phyloP scores from a whole-genome alignment of 2,888 invertebrate species.

The Trypoxylon attenuatum region DNA sequence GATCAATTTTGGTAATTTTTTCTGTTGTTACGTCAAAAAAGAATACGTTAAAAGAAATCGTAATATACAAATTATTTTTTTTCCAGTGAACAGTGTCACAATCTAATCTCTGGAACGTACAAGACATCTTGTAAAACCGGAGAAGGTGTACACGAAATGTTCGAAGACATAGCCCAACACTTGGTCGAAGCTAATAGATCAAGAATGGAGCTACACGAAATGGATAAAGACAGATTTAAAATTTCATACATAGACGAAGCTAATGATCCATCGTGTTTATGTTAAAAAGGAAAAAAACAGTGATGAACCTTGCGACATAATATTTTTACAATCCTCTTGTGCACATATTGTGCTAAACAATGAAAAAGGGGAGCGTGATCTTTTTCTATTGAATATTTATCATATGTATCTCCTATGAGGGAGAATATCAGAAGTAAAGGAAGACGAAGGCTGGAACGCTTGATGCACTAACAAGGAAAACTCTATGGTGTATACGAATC shows the following conservation, averaged over 20 bases:
- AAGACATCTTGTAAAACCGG: slow-evolving; percentile 93
- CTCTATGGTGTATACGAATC: slow-evolving; percentile 12
- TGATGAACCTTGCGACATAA: neutral
- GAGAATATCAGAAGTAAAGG: slow-evolving; percentile 2
- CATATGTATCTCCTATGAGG: slow-evolving; percentile 36
- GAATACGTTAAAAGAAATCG: too few relatives aligned
- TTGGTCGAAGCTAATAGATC: slow-evolving; percentile 87
- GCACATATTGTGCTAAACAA: slow-evolving; percentile 7
- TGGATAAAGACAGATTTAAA: slow-evolving; percentile 87
- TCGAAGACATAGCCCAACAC: slow-evolving; percentile 89
- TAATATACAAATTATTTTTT: neutral
- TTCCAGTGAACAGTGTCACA: slow-evolving; percentile 92
- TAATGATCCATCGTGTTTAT: slow-evolving; percentile 75
- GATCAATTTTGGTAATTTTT: slow-evolving; percentile 87
- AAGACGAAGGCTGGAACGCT: neutral
- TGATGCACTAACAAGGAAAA: slow-evolving; percentile 7
- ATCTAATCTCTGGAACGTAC: slow-evolving; percentile 90
- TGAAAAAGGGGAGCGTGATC: slow-evolving; percentile 6
- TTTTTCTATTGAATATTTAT: slow-evolving; percentile 35
- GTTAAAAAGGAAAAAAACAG: slow-evolving; percentile 65
- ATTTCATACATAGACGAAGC: slow-evolving; percentile 80
- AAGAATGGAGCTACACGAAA: slow-evolving; percentile 86
- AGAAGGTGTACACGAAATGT: slow-evolving; percentile 93
- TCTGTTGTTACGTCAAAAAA: too few relatives aligned
- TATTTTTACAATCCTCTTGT: slow-evolving; percentile 16